Conservation (phyloP, 1,140 invertebrate species). For the Phortica variegata region DNA sequence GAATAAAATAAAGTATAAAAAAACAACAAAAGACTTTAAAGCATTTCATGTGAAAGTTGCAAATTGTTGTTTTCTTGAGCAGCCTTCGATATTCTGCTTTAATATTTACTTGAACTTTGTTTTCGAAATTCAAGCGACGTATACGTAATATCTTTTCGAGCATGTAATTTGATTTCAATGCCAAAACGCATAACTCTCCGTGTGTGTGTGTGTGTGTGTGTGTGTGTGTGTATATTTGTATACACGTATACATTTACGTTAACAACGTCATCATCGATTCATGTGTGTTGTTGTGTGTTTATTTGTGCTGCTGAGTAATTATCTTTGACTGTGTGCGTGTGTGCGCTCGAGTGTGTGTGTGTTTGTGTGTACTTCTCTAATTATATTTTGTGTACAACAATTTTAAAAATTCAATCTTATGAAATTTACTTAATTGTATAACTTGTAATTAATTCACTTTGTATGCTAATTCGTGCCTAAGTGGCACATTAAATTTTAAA, state of each 20-base stretch:
- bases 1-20: slow-evolving; percentile 18
- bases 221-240: slow-evolving; percentile 14
- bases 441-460: slow-evolving; percentile 54
- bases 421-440: slow-evolving; percentile 54
- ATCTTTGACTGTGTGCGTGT: neutral
- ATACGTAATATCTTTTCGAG: no score
- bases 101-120: no score
- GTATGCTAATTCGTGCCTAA: slow-evolving; percentile 53
- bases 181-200: neutral
- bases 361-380: neutral
- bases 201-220: slow-evolving; percentile 4
- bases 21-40: slow-evolving; percentile 7
- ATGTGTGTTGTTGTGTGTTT: no score
- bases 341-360: neutral
- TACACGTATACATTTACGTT: no score
- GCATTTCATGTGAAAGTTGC: no score
- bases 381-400: slow-evolving; percentile 31
- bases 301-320: slow-evolving; percentile 51
- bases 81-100: no score
- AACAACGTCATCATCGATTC: no score
- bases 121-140: no score
- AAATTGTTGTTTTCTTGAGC: no score
- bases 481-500: slow-evolving; percentile 53
- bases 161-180: slow-evolving; percentile 20
- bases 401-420: slow-evolving; percentile 54